These are phyloP conservation scores for Tetraneura akinire DNA, from an alignment of 1,140 invertebrate genomes.

Conservation along the genomic window DNA sequence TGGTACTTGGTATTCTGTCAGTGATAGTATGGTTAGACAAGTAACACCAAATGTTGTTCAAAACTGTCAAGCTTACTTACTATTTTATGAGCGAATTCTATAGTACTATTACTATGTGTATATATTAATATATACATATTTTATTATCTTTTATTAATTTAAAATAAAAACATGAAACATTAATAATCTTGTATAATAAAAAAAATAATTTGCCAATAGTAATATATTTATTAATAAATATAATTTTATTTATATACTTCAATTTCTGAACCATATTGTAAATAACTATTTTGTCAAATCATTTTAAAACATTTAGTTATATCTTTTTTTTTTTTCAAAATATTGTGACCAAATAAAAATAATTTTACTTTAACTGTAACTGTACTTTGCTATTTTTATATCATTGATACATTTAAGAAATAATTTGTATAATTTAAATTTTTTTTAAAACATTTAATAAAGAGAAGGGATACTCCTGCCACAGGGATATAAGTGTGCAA, in stretches of 20 bases:
- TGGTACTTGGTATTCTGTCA: conserved; percentile 90
- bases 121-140: not conserved
- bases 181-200: not conserved
- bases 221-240: conserved; percentile 2
- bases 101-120: conserved; percentile 58
- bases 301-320: not conserved
- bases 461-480: too few relatives aligned
- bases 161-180: not conserved
- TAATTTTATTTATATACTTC: conserved; percentile 34
- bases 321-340: conserved; percentile 17
- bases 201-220: not conserved
- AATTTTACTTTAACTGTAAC: not conserved
- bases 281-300: conserved; percentile 36
- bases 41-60: conserved; percentile 79
- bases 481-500: too few relatives aligned
- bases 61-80: conserved; percentile 89
- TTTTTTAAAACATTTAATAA: too few relatives aligned
- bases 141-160: not conserved
- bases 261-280: conserved; percentile 13
- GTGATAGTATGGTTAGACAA: conserved; percentile 81
- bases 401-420: too few relatives aligned
- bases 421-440: too few relatives aligned
- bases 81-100: conserved; percentile 92
- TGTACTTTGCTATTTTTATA: not conserved
- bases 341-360: conserved; percentile 12